phyloP scores from a whole-genome alignment of 1,140 invertebrate genomes.

The Ganaspis sp. region DNA sequence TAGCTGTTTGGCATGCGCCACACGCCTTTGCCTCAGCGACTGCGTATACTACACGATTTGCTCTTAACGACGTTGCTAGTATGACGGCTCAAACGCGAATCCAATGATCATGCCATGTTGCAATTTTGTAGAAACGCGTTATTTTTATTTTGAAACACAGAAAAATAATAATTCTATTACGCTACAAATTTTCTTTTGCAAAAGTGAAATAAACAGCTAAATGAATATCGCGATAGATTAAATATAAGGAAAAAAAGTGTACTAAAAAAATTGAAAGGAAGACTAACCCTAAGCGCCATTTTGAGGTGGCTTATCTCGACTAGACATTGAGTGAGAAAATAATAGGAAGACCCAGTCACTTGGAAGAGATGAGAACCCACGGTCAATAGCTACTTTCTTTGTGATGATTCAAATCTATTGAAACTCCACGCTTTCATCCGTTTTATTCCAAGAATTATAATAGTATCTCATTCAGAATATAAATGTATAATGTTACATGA shows the following conservation, averaged over 20 bases:
- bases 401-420: not conserved
- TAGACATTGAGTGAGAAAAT: not conserved
- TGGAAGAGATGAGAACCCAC: not conserved
- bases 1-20: too few species aligned
- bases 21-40: too few species aligned
- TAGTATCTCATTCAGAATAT: not conserved
- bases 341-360: conserved; percentile 8
- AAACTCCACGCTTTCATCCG: not conserved
- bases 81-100: too few species aligned
- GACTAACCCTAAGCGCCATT: not conserved
- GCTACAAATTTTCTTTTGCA: too few species aligned
- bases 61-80: too few species aligned
- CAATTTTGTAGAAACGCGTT: too few species aligned
- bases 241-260: not conserved
- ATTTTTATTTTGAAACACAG: too few species aligned
- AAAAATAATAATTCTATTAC: too few species aligned
- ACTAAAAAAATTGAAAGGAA: not conserved
- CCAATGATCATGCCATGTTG: too few species aligned
- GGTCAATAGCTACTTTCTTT: conserved; percentile 13
- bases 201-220: too few species aligned
- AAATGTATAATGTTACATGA: conserved; percentile 1
- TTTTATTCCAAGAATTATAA: not conserved
- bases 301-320: not conserved
- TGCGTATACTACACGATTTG: too few species aligned
- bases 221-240: not conserved